Conservation (phyloP, 2,888 invertebrate species). For the Elysia crispata region DNA sequence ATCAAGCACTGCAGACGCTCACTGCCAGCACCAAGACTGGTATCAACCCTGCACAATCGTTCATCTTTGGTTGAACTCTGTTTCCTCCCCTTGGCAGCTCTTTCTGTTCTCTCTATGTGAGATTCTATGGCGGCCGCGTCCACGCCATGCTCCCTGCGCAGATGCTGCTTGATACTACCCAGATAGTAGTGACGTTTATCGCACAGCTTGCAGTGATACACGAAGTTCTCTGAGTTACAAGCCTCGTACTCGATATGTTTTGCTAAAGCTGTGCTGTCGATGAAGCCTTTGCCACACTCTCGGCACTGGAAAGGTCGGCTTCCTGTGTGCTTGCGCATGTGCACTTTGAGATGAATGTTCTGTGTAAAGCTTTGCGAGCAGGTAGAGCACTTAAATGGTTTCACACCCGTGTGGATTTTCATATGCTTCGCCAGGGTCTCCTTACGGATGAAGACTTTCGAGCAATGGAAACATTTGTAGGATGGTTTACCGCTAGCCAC, state of each 20-base stretch:
- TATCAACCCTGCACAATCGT: too few species aligned
- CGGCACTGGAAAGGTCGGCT: conserved; percentile 51
- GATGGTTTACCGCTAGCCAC: conserved; percentile 50
- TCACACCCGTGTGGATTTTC: conserved; percentile 49
- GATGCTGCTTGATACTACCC: conserved; percentile 41
- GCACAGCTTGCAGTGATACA: conserved; percentile 41
- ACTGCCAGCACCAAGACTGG: too few species aligned
- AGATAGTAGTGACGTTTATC: conserved; percentile 44
- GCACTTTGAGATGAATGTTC: conserved; percentile 52
- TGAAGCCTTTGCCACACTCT: conserved; percentile 46
- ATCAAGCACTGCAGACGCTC: conserved; percentile 13
- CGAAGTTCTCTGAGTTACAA: conserved; percentile 33
- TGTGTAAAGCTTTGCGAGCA: conserved; percentile 49
- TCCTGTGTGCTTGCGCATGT: conserved; percentile 52
- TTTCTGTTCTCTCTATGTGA: too few species aligned
- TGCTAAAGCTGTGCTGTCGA: conserved; percentile 53
- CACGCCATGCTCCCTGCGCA: conserved; percentile 21
- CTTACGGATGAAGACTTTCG: conserved; percentile 50
- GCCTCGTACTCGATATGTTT: conserved; percentile 50
- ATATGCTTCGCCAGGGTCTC: conserved; percentile 51
- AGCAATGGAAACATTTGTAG: conserved; percentile 43
- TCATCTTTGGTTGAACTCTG: too few species aligned
- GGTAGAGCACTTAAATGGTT: conserved; percentile 47
- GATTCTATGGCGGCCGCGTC: neutral
- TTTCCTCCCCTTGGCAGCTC: too few species aligned